phyloP scores from a whole-genome alignment of 2,888 invertebrate species.

The Leucophenga montana region DNA sequence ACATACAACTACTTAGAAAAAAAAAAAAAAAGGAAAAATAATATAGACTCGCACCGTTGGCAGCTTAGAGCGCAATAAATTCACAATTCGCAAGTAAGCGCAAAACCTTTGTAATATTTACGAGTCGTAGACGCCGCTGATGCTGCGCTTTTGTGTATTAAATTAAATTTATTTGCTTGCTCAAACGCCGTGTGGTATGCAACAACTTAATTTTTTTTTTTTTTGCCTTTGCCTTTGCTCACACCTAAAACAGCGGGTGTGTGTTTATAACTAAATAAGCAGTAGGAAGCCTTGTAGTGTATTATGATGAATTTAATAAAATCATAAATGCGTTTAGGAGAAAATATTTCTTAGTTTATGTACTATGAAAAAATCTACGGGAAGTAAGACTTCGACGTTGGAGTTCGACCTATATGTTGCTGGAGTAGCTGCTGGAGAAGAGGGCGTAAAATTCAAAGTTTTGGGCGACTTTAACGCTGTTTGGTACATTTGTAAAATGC shows the following conservation, averaged over 20 bases:
- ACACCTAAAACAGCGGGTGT: neutral
- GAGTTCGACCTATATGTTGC: no score
- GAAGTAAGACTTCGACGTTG: no score
- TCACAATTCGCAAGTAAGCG: constrained; percentile 20
- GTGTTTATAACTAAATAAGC: neutral
- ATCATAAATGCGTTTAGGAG: no score
- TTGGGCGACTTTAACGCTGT: no score
- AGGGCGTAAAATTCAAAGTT: no score
- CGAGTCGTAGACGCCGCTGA: constrained; percentile 14
- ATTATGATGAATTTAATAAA: neutral
- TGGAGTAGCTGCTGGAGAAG: no score
- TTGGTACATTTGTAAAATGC: no score
- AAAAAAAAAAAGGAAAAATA: neutral
- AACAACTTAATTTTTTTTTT: neutral
- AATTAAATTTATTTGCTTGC: constrained; percentile 24
- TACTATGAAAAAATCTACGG: no score
- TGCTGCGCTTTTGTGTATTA: constrained; percentile 19
- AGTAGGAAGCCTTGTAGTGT: neutral
- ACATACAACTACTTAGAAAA: no score
- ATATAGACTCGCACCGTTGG: neutral
- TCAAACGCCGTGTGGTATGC: constrained; percentile 22
- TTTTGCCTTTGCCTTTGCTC: no score
- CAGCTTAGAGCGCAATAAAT: constrained; percentile 17
- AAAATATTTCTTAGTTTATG: no score
- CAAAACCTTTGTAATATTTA: constrained; percentile 24